These are phyloP conservation scores for Crocodylus rhombifer DNA, from an alignment of 2,797 vertebrate species.

Conservation along the genomic window DNA sequence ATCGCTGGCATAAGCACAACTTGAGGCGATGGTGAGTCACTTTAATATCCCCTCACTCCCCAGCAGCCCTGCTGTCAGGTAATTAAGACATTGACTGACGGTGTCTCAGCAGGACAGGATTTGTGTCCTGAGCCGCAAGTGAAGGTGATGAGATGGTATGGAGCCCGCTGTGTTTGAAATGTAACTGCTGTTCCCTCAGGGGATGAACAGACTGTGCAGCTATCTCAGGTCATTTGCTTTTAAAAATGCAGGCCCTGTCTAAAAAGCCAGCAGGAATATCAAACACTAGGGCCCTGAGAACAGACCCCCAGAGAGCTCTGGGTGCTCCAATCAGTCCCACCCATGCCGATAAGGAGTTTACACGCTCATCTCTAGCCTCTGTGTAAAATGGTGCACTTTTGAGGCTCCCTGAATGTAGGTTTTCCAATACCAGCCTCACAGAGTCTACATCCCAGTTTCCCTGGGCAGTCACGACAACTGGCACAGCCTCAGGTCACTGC, in stretches of 20 bases:
- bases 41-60: fast-evolving
- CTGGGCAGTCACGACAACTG: background rate
- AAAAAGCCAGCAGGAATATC: background rate
- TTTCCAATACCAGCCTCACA: background rate
- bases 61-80: constrained; percentile 12
- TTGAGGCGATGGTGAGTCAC: background rate
- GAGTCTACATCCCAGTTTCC: background rate
- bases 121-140: background rate
- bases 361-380: background rate
- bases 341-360: background rate
- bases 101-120: background rate
- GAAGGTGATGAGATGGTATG: background rate
- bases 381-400: background rate
- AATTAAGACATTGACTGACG: constrained; percentile 4
- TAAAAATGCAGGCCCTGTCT: background rate
- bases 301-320: background rate
- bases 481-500: background rate
- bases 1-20: background rate
- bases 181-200: fast-evolving
- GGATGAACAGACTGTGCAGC: background rate
- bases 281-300: background rate
- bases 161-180: background rate
- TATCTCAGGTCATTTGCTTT: fast-evolving
- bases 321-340: no score
- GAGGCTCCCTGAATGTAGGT: background rate